Percentiles rank a stretch among this genome's conserved stretches.
These are phyloP conservation scores for Eupristina koningsbergeri DNA, from an alignment of 1,140 invertebrate species.

Conservation along the genomic window DNA sequence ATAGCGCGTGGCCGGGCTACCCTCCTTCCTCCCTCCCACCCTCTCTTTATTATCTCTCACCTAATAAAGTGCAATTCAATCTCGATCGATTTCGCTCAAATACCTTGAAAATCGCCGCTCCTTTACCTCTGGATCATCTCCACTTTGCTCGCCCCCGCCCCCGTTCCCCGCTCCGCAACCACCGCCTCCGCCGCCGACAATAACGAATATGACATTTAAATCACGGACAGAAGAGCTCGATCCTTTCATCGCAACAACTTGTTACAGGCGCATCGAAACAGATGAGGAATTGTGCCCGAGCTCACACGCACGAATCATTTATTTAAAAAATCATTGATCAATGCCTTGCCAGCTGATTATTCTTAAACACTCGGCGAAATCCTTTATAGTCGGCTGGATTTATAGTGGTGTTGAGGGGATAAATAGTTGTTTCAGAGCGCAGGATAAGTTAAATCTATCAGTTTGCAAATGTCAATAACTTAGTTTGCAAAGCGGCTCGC, in stretches of 20 bases:
- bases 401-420: neutral
- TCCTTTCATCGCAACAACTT: neutral
- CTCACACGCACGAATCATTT: neutral
- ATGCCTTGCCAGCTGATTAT: neutral
- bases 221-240: neutral
- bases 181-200: too few species aligned
- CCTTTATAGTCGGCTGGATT: neutral
- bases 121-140: too few species aligned
- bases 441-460: neutral
- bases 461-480: neutral
- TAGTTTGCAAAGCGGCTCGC: neutral
- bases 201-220: too few species aligned
- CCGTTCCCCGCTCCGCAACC: too few species aligned
- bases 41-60: slow-evolving; percentile 20
- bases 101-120: neutral
- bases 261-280: neutral
- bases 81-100: neutral
- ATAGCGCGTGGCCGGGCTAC: slow-evolving; percentile 11
- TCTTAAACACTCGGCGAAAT: neutral
- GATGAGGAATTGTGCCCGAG: neutral
- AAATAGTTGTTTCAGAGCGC: neutral
- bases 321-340: neutral
- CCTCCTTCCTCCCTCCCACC: neutral
- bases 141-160: too few species aligned
- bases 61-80: slow-evolving; percentile 13